A percentile compares a stretch with the other conserved stretches of the same genome.
Conservation (phyloP, 2,797 vertebrate genomes). For the Notoglanidium macrostoma region DNA sequence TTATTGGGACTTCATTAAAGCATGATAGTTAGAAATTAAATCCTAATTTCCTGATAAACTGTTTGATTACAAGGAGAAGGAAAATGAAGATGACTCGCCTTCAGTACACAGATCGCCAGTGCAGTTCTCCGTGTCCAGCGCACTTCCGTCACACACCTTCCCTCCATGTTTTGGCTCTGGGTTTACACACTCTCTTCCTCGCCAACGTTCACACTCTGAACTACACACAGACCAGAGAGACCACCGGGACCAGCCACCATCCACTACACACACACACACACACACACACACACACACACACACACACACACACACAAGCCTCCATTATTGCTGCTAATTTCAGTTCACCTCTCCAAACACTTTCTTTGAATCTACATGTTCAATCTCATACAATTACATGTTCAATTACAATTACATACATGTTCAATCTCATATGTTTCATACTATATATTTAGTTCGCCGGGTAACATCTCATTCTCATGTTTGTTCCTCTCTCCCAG, state of each 20-base stretch:
- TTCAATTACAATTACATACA: too few relatives aligned
- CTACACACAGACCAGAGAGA: conserved; percentile 88
- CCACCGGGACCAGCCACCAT: conserved; percentile 84
- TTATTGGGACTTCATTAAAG: background rate
- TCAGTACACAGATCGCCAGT: conserved; percentile 93
- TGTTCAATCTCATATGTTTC: background rate
- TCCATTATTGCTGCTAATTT: background rate
- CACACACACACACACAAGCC: background rate
- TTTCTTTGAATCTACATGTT: background rate
- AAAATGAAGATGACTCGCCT: conserved; percentile 73
- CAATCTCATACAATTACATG: too few relatives aligned
- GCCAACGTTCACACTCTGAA: conserved; percentile 82
- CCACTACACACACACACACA: conserved; percentile 59
- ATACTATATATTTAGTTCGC: background rate
- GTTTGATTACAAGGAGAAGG: conserved; percentile 3
- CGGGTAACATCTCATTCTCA: background rate
- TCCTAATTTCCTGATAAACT: background rate
- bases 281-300: background rate
- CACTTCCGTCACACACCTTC: conserved; percentile 85
- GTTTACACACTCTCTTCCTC: conserved; percentile 84
- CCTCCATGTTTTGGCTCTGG: conserved; percentile 88
- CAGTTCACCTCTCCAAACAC: background rate
- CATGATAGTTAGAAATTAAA: background rate
- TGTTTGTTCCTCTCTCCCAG: conserved; percentile 22
- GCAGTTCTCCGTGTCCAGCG: conserved; percentile 88